These are phyloP conservation scores for Adelges cooleyi DNA, from an alignment of 1,140 invertebrate species.

Conservation along the genomic window DNA sequence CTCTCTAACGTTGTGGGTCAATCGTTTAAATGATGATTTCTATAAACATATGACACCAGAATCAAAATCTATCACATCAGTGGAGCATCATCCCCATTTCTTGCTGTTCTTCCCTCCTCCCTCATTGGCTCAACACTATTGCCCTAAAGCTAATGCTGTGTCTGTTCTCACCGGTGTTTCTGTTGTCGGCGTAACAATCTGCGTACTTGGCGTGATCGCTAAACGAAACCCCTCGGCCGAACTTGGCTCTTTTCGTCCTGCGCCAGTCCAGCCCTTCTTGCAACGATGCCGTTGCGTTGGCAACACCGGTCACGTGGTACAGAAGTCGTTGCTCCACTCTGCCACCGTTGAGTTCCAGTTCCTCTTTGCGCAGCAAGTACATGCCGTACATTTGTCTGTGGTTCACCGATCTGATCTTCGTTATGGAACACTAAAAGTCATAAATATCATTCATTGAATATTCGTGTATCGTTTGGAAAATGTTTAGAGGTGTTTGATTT, in stretches of 20 bases:
- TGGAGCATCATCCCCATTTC: too few relatives aligned
- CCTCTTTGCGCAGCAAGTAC: conserved; percentile 3
- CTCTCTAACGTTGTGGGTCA: too few relatives aligned
- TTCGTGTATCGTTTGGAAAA: too few relatives aligned
- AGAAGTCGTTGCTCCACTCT: neutral
- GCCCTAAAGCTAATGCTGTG: too few relatives aligned
- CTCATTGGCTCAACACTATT: too few relatives aligned
- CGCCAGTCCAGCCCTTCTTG: conserved; percentile 13
- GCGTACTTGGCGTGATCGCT: conserved; percentile 9
- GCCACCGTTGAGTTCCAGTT: neutral
- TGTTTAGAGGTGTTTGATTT: too few relatives aligned
- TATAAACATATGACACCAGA: too few relatives aligned
- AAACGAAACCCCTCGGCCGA: conserved; percentile 7
- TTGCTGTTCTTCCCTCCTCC: too few relatives aligned
- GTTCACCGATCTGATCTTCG: neutral
- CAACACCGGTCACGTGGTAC: neutral
- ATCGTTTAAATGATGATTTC: too few relatives aligned
- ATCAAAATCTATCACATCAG: too few relatives aligned
- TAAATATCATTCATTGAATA: too few relatives aligned
- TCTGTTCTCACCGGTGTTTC: too few relatives aligned
- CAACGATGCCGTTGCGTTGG: neutral
- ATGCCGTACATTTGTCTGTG: neutral
- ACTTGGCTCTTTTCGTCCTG: neutral
- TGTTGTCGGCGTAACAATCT: conserved; percentile 6
- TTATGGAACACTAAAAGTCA: neutral